Percentiles rank a stretch among this genome's conserved stretches.
phyloP scores from a whole-genome alignment of 2,797 vertebrate genomes.

The Pseudotriccus pelzelni region DNA sequence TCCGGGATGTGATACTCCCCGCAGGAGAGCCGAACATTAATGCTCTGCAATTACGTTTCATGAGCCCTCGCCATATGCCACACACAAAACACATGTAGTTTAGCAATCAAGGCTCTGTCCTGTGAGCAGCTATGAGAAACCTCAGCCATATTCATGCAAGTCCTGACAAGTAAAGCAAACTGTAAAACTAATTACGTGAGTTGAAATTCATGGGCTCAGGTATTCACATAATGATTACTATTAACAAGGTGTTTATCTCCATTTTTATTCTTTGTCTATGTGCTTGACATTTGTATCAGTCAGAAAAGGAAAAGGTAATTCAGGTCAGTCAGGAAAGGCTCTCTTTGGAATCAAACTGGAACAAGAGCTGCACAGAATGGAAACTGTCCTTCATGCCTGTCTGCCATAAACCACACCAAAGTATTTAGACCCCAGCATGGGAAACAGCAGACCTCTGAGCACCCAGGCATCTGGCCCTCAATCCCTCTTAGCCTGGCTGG shows the following conservation, averaged over 20 bases:
- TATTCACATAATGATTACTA: neutral
- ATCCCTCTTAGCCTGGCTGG: neutral
- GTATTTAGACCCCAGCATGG: neutral
- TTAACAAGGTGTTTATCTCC: neutral
- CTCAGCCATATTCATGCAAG: neutral
- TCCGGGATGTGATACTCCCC: neutral
- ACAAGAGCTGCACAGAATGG: neutral
- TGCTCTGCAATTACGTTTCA: neutral
- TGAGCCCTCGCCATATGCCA: neutral
- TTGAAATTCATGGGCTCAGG: neutral
- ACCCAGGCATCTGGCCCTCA: neutral
- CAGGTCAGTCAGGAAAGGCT: neutral
- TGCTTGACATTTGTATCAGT: neutral
- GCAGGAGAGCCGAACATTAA: neutral
- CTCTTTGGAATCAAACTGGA: neutral
- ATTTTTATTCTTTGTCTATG: neutral
- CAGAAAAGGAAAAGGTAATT: neutral
- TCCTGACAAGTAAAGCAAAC: neutral
- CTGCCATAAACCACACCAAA: neutral
- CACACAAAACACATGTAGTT: neutral
- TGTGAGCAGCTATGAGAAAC: neutral
- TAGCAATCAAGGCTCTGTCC: neutral
- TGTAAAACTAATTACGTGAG: neutral
- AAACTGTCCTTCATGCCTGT: fast-evolving
- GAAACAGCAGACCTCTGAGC: neutral